Evolutionary conservation across 1,140 invertebrate species (phyloP), one percentile per base, ranked within the genome.

Genomic region (Callitettix versicolor): DNA sequence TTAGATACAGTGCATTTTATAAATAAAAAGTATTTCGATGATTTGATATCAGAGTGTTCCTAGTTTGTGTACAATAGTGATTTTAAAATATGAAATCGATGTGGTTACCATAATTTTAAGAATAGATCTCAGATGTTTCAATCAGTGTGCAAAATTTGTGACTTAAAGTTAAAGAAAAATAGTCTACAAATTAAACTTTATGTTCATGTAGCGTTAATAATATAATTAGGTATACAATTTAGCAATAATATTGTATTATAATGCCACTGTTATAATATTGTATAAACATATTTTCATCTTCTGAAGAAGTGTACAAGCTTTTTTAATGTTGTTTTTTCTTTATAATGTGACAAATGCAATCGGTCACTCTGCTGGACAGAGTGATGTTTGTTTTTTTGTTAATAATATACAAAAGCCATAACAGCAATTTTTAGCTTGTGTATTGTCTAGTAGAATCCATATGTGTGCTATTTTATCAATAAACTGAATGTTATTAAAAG

Each of bases 261-360:
- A 30, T 30, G 21, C 30, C 7, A 30, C 22, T 49, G n/a, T 12
- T 20, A 14, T 20, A 18, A 46, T 20, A 49, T 18, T 20, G 21
- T 46, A 22, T 46, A 22, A 46, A 46, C 15, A 33, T 49, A 49
- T 49, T 49, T 49, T 49, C 47, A 49, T 30, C 14, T n/a, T 49
- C 43, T 49, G 15, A 34, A 30, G 26, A 49, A 33, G 14, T 14
- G 47, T 49, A 30, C 47, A 49, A 22, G 47, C 47, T 30, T 49
- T 49, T 49, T 49, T 49, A 49, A 26, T 20, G 47, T 49, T 49
- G 24, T 30, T 49, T 49, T 49, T 30, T 49, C 47, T 49, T 15
- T n/a, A 49, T 22, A 49, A 49, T 49, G 47, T 49, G 47, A 49
- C 47, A 15, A 4, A 49, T 49, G 47, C 47, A 49, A 49, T 49